Conservation (phyloP, 2,113 vertebrate genomes). For the Sisor rabdophorus region DNA sequence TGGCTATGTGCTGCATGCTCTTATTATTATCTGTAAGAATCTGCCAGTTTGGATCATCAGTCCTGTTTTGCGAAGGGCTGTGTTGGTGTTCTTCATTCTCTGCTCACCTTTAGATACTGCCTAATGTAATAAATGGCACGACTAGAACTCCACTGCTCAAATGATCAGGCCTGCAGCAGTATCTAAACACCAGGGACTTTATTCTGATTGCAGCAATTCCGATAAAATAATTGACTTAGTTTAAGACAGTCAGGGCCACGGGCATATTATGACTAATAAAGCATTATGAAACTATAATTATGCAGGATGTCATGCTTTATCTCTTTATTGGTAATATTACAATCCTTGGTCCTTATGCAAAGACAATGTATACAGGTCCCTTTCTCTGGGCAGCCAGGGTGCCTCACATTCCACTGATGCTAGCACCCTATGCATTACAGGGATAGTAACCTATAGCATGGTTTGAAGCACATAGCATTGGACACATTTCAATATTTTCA, state of each 20-base stretch:
- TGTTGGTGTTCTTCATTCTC: conserved; percentile 20
- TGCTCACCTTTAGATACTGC: conserved; percentile 29
- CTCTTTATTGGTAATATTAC: conserved; percentile 14
- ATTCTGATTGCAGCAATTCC: not conserved
- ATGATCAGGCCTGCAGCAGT: not conserved
- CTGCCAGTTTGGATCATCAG: conserved; percentile 35
- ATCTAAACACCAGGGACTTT: not conserved
- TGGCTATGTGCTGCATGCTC: conserved; percentile 16
- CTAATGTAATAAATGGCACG: conserved; percentile 17
- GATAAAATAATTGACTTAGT: not conserved
- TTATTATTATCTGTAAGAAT: conserved; percentile 42
- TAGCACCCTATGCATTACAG: too few species aligned
- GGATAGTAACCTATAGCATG: not conserved
- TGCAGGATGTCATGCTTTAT: conserved; percentile 18
- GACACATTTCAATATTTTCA: not conserved
- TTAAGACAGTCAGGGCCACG: not conserved
- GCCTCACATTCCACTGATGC: too few species aligned
- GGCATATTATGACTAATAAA: conserved; percentile 6
- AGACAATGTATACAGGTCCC: too few species aligned
- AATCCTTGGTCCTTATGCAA: too few species aligned
- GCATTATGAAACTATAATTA: conserved; percentile 15
- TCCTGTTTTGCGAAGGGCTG: conserved; percentile 33
- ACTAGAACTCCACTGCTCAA: not conserved
- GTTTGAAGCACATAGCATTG: not conserved
- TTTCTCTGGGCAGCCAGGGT: too few species aligned